phyloP scores from a whole-genome alignment of 2,888 invertebrate genomes.

The Augochlorella aurata region DNA sequence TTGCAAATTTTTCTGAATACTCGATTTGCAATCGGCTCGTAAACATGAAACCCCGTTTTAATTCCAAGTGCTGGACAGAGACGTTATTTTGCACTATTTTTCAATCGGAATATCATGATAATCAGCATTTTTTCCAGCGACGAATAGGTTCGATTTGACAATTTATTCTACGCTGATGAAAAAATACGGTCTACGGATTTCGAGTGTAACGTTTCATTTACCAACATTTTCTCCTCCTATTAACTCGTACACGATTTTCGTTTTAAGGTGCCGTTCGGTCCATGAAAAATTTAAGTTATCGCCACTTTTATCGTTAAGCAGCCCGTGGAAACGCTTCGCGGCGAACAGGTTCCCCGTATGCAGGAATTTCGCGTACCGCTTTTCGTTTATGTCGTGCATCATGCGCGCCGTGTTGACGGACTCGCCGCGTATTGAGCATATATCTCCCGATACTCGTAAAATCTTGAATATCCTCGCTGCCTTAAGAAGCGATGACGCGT shows the following conservation, averaged over 20 bases:
- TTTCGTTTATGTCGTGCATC: slow-evolving; percentile 17
- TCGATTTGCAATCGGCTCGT: neutral
- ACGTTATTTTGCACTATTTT: neutral
- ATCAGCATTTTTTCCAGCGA: neutral
- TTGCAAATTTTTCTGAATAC: neutral
- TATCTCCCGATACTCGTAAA: slow-evolving; percentile 13
- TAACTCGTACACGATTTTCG: neutral
- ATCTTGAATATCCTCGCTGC: neutral
- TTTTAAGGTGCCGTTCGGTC: neutral
- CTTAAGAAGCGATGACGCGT: neutral
- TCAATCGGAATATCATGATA: neutral
- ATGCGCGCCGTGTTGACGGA: slow-evolving; percentile 1
- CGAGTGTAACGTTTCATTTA: neutral
- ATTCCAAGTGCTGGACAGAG: neutral
- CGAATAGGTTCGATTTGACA: neutral
- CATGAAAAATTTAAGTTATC: neutral
- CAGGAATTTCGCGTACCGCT: slow-evolving; percentile 16
- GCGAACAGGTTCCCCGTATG: slow-evolving; percentile 22
- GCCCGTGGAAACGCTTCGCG: neutral
- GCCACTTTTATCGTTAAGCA: slow-evolving; percentile 12
- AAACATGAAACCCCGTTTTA: neutral
- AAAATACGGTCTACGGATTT: neutral
- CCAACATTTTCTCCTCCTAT: neutral
- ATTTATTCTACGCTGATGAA: neutral
- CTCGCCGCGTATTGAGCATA: neutral